phyloP scores from a whole-genome alignment of 2,888 invertebrate genomes.

The Trachelus tabidus region DNA sequence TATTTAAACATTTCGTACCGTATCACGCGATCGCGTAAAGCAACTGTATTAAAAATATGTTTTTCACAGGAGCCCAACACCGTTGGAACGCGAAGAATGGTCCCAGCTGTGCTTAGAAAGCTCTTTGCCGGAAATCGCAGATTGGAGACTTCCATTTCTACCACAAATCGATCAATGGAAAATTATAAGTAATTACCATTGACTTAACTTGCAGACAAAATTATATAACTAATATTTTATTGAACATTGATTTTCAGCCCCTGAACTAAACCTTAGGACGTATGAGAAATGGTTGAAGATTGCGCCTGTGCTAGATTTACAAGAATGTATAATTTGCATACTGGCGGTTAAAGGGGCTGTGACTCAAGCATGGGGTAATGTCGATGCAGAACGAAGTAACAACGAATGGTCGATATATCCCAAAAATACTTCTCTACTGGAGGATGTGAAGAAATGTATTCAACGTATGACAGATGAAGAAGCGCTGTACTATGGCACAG shows the following conservation, averaged over 20 bases:
- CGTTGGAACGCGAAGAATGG: constrained; percentile 68
- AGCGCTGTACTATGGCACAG: constrained; percentile 51
- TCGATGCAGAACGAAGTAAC: constrained; percentile 16
- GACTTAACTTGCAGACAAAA: constrained; percentile 14
- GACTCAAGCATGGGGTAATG: constrained; percentile 39
- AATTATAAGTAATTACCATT: constrained; percentile 56
- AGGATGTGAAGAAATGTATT: constrained; percentile 52
- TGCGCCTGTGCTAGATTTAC: constrained; percentile 60
- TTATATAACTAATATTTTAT: constrained; percentile 8
- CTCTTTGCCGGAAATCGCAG: constrained; percentile 64
- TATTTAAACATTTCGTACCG: not conserved
- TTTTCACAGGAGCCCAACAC: constrained; percentile 59
- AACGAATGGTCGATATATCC: constrained; percentile 42
- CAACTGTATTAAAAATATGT: not conserved
- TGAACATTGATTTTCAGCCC: constrained; percentile 35
- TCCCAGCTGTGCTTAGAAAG: constrained; percentile 62
- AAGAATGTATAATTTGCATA: constrained; percentile 66
- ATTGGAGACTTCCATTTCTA: constrained; percentile 68
- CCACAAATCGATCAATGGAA: constrained; percentile 64
- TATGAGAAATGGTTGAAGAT: constrained; percentile 68
- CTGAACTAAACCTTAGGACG: constrained; percentile 67
- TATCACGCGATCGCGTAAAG: not conserved
- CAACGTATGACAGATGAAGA: constrained; percentile 42
- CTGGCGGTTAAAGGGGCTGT: constrained; percentile 67
- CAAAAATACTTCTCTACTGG: constrained; percentile 43